phyloP scores from a whole-genome alignment of 1,140 invertebrate genomes.

The Cyclargus thomasi region DNA sequence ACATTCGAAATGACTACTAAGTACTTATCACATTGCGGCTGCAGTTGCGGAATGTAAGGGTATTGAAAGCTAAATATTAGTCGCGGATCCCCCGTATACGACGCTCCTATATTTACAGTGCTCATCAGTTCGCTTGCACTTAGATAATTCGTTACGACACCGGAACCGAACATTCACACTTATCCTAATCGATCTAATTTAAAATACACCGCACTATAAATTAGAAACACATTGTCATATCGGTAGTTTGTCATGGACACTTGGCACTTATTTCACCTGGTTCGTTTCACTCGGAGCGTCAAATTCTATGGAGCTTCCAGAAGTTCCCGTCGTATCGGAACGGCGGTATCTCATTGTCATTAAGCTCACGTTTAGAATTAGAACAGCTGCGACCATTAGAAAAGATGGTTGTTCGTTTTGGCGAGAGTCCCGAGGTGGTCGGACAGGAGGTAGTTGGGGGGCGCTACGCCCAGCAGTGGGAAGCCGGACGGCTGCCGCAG shows the following conservation, averaged over 20 bases:
- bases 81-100: conserved; percentile 33
- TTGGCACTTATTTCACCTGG: conserved; percentile 35
- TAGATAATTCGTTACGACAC: conserved; percentile 10
- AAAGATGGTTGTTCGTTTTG: conserved; percentile 72
- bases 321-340: neutral
- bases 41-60: conserved; percentile 26
- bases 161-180: conserved; percentile 10
- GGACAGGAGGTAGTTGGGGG: conserved; percentile 66
- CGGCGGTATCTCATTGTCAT: neutral
- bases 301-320: neutral
- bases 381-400: conserved; percentile 60
- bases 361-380: conserved; percentile 18
- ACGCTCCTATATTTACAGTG: conserved; percentile 32
- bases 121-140: conserved; percentile 26
- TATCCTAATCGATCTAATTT: conserved; percentile 19
- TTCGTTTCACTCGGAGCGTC: conserved; percentile 10
- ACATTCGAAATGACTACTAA: conserved; percentile 29
- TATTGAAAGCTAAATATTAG: conserved; percentile 28
- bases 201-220: conserved; percentile 11
- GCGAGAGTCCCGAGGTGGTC: conserved; percentile 66
- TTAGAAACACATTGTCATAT: conserved; percentile 25
- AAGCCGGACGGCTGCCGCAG: conserved; percentile 66
- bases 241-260: conserved; percentile 43
- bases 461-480: conserved; percentile 61
- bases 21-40: conserved; percentile 42